Evolutionary conservation across 2,797 vertebrate genomes (phyloP).

Genomic region (Sebastes itinus): DNA sequence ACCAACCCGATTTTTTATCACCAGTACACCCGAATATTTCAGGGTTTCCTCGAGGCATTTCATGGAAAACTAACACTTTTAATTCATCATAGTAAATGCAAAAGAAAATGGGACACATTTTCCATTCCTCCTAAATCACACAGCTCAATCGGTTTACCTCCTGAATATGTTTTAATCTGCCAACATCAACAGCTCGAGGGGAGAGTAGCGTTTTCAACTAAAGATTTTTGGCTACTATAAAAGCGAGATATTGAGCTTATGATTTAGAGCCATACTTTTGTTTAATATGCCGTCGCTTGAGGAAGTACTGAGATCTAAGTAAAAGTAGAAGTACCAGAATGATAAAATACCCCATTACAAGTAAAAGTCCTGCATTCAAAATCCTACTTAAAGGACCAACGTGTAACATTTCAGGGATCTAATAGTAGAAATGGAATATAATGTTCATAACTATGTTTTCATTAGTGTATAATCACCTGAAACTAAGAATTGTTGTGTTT

Average conservation of each 20-base stretch:
- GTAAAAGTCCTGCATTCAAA: too few relatives aligned
- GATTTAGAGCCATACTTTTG: neutral
- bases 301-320: neutral
- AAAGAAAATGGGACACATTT: neutral
- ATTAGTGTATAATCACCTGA: too few relatives aligned
- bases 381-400: neutral
- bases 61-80: neutral
- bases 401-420: too few relatives aligned
- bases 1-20: neutral
- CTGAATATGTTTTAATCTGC: neutral
- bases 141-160: neutral
- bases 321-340: neutral
- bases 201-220: neutral
- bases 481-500: too few relatives aligned
- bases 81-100: neutral
- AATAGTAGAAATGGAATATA: too few relatives aligned
- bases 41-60: neutral
- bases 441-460: too few relatives aligned
- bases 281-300: neutral
- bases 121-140: neutral
- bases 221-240: neutral
- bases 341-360: neutral
- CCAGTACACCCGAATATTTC: neutral
- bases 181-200: neutral
- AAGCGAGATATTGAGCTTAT: neutral